Percentiles rank a stretch among this genome's conserved stretches.
These are phyloP conservation scores for Amphiprion clarkii DNA, from an alignment of 2,797 vertebrate genomes.

Conservation along the genomic window DNA sequence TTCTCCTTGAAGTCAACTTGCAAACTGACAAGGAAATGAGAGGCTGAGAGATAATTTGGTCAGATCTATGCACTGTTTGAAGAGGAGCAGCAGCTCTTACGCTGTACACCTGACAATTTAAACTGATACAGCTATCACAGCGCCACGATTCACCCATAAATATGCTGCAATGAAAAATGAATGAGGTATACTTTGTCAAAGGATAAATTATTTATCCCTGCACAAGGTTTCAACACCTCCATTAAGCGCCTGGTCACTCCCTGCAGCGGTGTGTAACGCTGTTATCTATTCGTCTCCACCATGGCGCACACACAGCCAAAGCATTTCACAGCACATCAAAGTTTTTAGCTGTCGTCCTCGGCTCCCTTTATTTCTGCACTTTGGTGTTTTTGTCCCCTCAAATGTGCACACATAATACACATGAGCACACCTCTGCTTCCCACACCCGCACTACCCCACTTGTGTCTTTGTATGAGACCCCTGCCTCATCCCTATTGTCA, in stretches of 20 bases:
- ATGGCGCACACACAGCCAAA: conserved; percentile 5
- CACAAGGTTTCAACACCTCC: conserved; percentile 76
- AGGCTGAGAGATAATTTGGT: conserved; percentile 14
- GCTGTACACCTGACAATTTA: conserved; percentile 49
- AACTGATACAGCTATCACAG: conserved; percentile 54
- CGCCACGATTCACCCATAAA: conserved; percentile 72
- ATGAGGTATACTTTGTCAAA: conserved; percentile 80
- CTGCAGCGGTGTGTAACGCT: conserved; percentile 44
- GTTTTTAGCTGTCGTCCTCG: conserved; percentile 48
- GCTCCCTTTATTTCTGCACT: conserved; percentile 54
- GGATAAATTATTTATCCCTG: conserved; percentile 78
- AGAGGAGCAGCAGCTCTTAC: conserved; percentile 1
- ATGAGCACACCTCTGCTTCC: conserved; percentile 55
- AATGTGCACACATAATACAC: conserved; percentile 16
- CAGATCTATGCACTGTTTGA: conserved; percentile 16
- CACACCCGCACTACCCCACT: conserved; percentile 40
- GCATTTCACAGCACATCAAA: conserved; percentile 69
- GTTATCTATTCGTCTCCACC: conserved; percentile 44
- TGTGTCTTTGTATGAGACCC: conserved; percentile 77
- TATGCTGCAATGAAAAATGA: conserved; percentile 77
- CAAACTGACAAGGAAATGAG: conserved; percentile 20
- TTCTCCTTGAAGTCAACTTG: conserved; percentile 4
- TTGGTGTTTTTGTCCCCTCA: conserved; percentile 42
- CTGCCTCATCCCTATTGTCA: conserved; percentile 74
- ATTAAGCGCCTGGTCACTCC: conserved; percentile 74